phyloP scores from a whole-genome alignment of 2,888 invertebrate genomes.

The Diogma glabrata region DNA sequence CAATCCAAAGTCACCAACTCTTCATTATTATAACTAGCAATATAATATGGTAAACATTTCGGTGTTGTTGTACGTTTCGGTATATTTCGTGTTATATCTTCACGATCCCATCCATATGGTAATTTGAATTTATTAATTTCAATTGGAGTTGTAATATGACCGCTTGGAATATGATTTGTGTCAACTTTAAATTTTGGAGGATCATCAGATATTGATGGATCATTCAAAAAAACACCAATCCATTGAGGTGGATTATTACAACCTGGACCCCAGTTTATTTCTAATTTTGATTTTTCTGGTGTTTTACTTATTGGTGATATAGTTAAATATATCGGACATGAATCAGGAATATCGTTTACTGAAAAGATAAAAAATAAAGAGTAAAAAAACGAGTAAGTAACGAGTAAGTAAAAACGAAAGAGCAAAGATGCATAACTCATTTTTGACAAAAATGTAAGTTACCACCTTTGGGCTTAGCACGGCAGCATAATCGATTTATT shows the following conservation, averaged over 20 bases:
- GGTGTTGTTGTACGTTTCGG: conserved; percentile 32
- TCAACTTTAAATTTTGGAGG: conserved; percentile 26
- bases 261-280: conserved; percentile 33
- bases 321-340: conserved; percentile 31
- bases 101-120: conserved; percentile 49
- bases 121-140: conserved; percentile 44
- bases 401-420: too few species aligned
- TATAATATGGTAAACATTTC: conserved; percentile 60
- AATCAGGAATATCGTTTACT: background rate
- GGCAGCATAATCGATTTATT: too few species aligned
- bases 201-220: conserved; percentile 29
- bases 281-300: conserved; percentile 26
- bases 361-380: background rate
- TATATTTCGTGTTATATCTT: conserved; percentile 23
- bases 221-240: conserved; percentile 32
- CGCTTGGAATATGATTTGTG: conserved; percentile 17
- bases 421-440: too few species aligned
- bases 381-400: too few species aligned
- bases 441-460: too few species aligned
- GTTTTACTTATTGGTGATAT: conserved; percentile 29
- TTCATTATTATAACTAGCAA: conserved; percentile 50
- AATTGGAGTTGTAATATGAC: conserved; percentile 35
- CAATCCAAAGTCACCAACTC: conserved; percentile 53
- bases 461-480: too few species aligned
- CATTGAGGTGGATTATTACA: conserved; percentile 30